Base-by-base conservation (phyloP, 2,113 vertebrate species). In the Hippoglossus stenolepis region DNA sequence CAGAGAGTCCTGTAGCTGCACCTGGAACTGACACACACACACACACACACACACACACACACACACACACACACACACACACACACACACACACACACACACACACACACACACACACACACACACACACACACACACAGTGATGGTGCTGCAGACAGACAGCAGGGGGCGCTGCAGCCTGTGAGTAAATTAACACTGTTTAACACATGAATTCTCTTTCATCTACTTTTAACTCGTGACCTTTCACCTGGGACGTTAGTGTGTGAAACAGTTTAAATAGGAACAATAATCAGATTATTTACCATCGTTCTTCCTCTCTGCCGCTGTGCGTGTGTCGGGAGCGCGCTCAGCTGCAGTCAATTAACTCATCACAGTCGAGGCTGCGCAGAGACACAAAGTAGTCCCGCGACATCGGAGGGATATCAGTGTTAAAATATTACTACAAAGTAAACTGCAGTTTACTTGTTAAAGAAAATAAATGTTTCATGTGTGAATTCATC, bases 281-380 rank as follows among this genome's bases (percentile, higher is more conserved):
- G 23, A 58, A 26, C 23, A 54, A 14, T 21, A 13, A 35, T 4
- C 18, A 14, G 8, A 0, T 45, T 28, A 47, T 18, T 83, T 67
- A 90, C 88, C 88, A 90, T 86, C 35, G 6, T 8, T 18, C 18
- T 9, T 47, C 18, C 20, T 38, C 49, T 38, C 4, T 10, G 45
- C 21, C 8, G 14, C 40, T n/a, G 12, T 58, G 58, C 43, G 0
- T 38, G 59, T 2, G 31, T 63, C 65, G 8, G 62, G 60, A 26
- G 21, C 74, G 70, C 21, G 77, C 87, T 24, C 80, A 87, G 69
- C 83, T 90, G 88, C 72, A 1, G 53, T 11, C 26, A 4, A 73
- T 80, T 13, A 84, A 21, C 3, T 20, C 0, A 17, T 6, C 21
- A 18, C 1, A 53, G 8, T 57, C 54, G 20, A 12, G 20, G 8